These are phyloP conservation scores for Amazona guildingii DNA, from an alignment of 2,113 vertebrate species.

Conservation along the genomic window DNA sequence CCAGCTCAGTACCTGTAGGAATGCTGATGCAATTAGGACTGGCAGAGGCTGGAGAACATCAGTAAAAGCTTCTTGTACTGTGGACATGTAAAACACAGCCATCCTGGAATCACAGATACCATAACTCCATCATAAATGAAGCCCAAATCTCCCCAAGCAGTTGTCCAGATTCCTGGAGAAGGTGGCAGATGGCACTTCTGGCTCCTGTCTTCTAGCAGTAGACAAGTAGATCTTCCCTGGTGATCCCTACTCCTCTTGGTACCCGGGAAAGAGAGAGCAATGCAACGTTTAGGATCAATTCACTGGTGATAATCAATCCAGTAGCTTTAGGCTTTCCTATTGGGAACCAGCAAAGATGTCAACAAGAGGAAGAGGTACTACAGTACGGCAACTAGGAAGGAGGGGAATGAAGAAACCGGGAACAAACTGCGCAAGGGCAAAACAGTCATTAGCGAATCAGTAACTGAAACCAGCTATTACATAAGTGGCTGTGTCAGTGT, in stretches of 20 bases:
- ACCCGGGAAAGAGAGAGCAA: background rate
- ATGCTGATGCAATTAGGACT: background rate
- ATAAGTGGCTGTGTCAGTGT: background rate
- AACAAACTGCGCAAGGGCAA: conserved; percentile 22
- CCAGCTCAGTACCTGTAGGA: background rate
- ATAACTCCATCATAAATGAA: background rate
- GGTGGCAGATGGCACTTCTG: background rate
- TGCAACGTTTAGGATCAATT: background rate
- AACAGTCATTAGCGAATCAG: conserved; percentile 52
- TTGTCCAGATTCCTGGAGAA: background rate
- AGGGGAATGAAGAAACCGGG: conserved; percentile 44
- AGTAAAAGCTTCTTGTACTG: background rate
- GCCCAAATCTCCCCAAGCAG: background rate
- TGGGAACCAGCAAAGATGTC: background rate
- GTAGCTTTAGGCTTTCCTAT: background rate
- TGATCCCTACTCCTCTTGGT: background rate
- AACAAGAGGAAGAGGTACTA: conserved; percentile 1
- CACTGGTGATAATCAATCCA: background rate
- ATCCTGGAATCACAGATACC: background rate
- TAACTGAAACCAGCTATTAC: conserved; percentile 33
- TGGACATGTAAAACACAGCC: background rate
- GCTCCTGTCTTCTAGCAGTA: background rate
- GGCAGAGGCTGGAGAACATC: background rate
- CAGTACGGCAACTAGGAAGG: conserved; percentile 1
- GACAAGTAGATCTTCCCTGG: background rate